These are phyloP conservation scores for Lithodes maja DNA, from an alignment of 2,888 invertebrate species.

Conservation along the genomic window DNA sequence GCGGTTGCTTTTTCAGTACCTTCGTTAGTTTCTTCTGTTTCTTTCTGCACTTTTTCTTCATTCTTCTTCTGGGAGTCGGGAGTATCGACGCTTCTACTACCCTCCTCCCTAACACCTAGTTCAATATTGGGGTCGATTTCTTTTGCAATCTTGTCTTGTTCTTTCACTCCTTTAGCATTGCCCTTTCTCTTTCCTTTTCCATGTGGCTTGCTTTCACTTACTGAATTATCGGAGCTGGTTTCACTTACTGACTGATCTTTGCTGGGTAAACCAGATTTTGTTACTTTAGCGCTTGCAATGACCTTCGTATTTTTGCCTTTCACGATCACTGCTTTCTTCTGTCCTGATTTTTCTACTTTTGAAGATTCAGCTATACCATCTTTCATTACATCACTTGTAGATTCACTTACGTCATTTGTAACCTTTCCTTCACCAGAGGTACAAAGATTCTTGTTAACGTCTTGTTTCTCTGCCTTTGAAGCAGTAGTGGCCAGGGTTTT, in stretches of 20 bases:
- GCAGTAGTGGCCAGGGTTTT: background rate
- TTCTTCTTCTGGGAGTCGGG: too few relatives aligned
- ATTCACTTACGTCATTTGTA: background rate
- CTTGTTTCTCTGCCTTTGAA: background rate
- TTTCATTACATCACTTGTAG: background rate
- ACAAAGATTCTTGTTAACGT: background rate
- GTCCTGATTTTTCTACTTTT: background rate
- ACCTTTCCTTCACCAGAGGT: background rate
- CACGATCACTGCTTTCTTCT: background rate
- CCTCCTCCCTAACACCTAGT: too few relatives aligned
- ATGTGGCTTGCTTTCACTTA: background rate
- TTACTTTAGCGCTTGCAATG: background rate
- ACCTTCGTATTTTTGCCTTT: background rate
- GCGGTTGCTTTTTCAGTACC: too few relatives aligned
- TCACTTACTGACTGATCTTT: background rate
- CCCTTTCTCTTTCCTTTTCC: constrained; percentile 10
- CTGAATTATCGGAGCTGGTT: background rate
- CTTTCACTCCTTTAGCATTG: background rate
- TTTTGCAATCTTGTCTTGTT: too few relatives aligned
- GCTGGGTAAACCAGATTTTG: background rate
- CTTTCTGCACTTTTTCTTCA: background rate
- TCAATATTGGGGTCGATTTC: too few relatives aligned
- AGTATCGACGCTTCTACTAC: too few relatives aligned
- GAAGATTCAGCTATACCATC: background rate
- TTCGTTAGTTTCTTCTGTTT: background rate